Conservation (phyloP, 2,888 invertebrate species). For the Euzophera pinguis region DNA sequence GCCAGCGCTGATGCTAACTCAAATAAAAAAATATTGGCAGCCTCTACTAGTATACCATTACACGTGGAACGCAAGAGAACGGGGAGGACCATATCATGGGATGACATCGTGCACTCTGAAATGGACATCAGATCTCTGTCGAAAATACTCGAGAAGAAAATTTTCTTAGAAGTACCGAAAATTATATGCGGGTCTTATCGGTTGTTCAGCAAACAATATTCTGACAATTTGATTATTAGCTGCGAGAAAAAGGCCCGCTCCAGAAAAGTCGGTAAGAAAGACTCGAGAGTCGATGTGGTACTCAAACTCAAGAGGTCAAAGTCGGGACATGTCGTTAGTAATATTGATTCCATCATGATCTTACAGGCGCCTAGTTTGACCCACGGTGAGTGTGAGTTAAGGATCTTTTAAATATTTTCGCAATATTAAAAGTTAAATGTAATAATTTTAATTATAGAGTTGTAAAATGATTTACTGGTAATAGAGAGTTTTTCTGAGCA, state of each 20-base stretch:
- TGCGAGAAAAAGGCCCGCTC: conserved; percentile 39
- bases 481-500: conserved; percentile 50
- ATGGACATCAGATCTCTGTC: conserved; percentile 60
- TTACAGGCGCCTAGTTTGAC: conserved; percentile 34
- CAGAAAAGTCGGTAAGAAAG: conserved; percentile 21
- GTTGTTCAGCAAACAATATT: conserved; percentile 46
- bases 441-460: conserved; percentile 16
- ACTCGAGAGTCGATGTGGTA: conserved; percentile 52
- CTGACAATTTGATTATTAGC: conserved; percentile 52
- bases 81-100: conserved; percentile 41
- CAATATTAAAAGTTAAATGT: too few relatives aligned
- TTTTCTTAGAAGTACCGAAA: conserved; percentile 60
- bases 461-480: conserved; percentile 69
- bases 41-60: conserved; percentile 53
- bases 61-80: conserved; percentile 45
- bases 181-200: conserved; percentile 51
- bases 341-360: conserved; percentile 56
- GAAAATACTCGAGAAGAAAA: conserved; percentile 62
- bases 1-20: conserved; percentile 23
- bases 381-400: conserved; percentile 24
- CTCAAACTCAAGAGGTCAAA: conserved; percentile 50
- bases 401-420: neutral
- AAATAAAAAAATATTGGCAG: conserved; percentile 45
- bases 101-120: conserved; percentile 60
- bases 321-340: conserved; percentile 48